A percentile compares a stretch with the other conserved stretches of the same genome.
phyloP scores from a whole-genome alignment of 1,140 invertebrate species.

The Conus ventricosus region DNA sequence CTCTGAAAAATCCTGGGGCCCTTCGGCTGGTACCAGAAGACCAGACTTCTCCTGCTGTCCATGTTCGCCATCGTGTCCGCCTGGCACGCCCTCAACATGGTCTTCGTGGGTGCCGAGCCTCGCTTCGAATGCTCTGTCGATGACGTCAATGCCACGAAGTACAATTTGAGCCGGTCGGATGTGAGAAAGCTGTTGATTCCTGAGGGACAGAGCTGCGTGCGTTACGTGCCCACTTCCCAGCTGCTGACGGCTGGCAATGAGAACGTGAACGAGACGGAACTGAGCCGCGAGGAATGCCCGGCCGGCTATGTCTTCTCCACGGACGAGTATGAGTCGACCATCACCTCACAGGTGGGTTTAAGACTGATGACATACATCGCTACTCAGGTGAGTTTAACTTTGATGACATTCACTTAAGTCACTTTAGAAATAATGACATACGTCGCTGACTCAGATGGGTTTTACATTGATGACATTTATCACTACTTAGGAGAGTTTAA shows the following conservation, averaged over 20 bases:
- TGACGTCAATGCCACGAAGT: constrained; percentile 35
- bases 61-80: constrained; percentile 85
- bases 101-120: constrained; percentile 77
- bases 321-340: constrained; percentile 38
- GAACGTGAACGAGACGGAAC: neutral
- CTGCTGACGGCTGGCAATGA: neutral
- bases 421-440: neutral
- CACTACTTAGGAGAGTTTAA: too few species aligned
- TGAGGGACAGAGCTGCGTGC: constrained; percentile 10
- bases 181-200: constrained; percentile 36
- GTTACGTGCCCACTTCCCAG: constrained; percentile 13
- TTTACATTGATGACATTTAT: neutral
- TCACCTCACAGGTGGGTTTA: constrained; percentile 40
- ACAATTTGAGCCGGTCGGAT: constrained; percentile 33
- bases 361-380: too few species aligned
- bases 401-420: neutral
- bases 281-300: constrained; percentile 24
- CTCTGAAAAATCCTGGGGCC: constrained; percentile 89
- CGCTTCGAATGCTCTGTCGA: constrained; percentile 41
- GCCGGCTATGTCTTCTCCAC: constrained; percentile 34
- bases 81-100: constrained; percentile 86
- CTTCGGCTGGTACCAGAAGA: constrained; percentile 91
- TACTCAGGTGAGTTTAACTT: too few species aligned
- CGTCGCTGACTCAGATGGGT: too few species aligned
- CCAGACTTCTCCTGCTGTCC: constrained; percentile 88